These are phyloP conservation scores for Bombus pyrosoma DNA, from an alignment of 1,140 invertebrate species.

Conservation along the genomic window DNA sequence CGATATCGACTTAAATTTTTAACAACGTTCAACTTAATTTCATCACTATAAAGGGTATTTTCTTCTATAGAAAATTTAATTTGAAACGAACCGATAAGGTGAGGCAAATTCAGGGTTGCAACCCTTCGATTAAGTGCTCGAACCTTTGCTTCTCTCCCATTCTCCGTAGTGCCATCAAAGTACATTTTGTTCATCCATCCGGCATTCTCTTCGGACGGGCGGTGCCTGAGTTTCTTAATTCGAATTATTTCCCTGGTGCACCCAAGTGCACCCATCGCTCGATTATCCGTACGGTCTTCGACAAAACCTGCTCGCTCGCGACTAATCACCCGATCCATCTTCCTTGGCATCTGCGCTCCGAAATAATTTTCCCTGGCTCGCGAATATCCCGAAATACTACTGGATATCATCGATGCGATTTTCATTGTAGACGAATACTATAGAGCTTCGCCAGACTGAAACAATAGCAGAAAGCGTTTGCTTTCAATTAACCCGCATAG, in stretches of 20 bases:
- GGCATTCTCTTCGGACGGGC: no score
- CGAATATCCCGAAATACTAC: background rate
- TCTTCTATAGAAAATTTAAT: no score
- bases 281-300: background rate
- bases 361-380: background rate
- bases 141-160: no score
- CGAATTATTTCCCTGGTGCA: background rate
- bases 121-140: no score
- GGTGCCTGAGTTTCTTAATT: background rate
- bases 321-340: background rate
- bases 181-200: no score
- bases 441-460: background rate
- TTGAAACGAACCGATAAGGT: no score
- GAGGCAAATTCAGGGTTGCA: no score
- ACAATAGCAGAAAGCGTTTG: constrained; percentile 1
- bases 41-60: no score
- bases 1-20: no score
- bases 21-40: no score
- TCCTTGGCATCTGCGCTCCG: background rate
- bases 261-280: background rate
- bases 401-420: background rate
- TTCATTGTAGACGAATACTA: background rate
- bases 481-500: constrained; percentile 1
- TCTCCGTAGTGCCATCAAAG: no score
- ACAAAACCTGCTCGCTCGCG: background rate